phyloP scores from a whole-genome alignment of 2,888 invertebrate species.

The Cinara cedri region DNA sequence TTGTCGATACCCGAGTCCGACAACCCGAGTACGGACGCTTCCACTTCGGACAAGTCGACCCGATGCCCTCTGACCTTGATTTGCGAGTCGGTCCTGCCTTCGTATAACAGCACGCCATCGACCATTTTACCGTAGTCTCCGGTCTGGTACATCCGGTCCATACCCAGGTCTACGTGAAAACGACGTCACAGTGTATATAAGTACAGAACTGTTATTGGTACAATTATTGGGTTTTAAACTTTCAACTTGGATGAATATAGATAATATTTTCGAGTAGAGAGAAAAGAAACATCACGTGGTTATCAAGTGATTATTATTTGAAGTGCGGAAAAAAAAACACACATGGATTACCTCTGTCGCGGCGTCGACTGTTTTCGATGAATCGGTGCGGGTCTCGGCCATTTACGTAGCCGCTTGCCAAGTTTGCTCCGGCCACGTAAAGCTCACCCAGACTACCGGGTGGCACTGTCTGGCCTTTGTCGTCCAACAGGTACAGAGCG shows the following conservation, averaged over 20 bases:
- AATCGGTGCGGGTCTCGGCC: constrained; percentile 77
- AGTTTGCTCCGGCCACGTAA: constrained; percentile 79
- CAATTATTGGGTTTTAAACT: too few species aligned
- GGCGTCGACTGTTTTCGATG: constrained; percentile 75
- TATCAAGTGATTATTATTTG: too few species aligned
- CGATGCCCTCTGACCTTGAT: constrained; percentile 85
- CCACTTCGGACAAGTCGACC: constrained; percentile 84
- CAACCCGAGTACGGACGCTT: constrained; percentile 72
- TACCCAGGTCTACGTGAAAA: constrained; percentile 62
- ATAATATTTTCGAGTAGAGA: too few species aligned
- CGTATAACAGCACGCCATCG: constrained; percentile 73
- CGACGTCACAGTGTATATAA: neutral
- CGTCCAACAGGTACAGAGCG: constrained; percentile 78
- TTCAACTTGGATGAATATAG: too few species aligned
- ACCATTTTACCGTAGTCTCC: constrained; percentile 81
- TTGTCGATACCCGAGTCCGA: constrained; percentile 71
- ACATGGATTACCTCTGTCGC: constrained; percentile 26
- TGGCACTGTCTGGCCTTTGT: constrained; percentile 74
- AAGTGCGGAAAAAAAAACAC: too few species aligned
- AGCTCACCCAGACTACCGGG: constrained; percentile 81
- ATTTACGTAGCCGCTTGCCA: constrained; percentile 81
- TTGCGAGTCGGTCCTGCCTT: constrained; percentile 86
- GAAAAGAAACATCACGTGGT: too few species aligned
- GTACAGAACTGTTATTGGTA: too few species aligned
- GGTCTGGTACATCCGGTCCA: constrained; percentile 72